Evolutionary conservation across 2,888 invertebrate species (phyloP).

Genomic region (Himalopsyche japonica): DNA sequence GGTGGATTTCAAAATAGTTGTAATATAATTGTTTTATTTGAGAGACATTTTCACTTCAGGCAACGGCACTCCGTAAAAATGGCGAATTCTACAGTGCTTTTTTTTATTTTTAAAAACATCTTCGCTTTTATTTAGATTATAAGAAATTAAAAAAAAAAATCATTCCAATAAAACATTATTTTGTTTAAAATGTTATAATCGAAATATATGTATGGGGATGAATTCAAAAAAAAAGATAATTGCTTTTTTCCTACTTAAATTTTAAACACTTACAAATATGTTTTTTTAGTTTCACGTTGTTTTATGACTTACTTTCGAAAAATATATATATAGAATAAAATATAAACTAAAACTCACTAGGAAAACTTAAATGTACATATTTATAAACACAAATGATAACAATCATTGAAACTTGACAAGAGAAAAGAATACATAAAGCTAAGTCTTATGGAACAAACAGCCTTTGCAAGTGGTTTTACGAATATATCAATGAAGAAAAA

Average conservation of each 20-base stretch:
- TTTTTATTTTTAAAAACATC: background rate
- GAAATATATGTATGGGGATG: background rate
- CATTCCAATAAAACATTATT: background rate
- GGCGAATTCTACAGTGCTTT: background rate
- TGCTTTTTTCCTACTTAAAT: conserved; percentile 22
- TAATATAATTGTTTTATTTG: no score
- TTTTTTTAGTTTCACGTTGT: background rate
- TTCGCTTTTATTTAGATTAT: background rate
- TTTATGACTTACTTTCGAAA: conserved; percentile 3
- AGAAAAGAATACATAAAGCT: background rate
- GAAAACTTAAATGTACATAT: conserved; percentile 26
- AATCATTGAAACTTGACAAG: background rate
- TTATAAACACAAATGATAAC: conserved; percentile 10
- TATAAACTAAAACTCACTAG: conserved; percentile 6
- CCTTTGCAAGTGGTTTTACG: conserved; percentile 1
- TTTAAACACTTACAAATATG: conserved; percentile 7
- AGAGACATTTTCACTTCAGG: background rate
- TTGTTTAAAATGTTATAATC: background rate
- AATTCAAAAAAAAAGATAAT: background rate
- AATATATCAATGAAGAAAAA: background rate
- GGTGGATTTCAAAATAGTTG: no score
- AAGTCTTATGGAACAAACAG: background rate
- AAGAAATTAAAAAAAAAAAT: background rate
- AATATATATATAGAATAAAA: conserved; percentile 11
- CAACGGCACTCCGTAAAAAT: background rate